These are phyloP conservation scores for Promerops cafer DNA, from an alignment of 2,113 vertebrate genomes.

Conservation along the genomic window DNA sequence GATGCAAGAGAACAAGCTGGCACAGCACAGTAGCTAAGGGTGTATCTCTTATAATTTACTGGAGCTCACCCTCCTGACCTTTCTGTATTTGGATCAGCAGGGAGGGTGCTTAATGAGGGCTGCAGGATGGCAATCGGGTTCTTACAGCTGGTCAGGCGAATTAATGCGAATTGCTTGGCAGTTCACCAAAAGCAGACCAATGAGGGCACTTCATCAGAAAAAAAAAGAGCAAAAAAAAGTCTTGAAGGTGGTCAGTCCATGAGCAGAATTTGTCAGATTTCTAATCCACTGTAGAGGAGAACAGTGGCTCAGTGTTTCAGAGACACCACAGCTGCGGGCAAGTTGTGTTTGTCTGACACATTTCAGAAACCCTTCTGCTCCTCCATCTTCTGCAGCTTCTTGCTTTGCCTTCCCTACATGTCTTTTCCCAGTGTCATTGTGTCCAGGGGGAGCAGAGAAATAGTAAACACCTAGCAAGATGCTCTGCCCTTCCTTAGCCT, in stretches of 20 bases:
- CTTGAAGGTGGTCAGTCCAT: neutral
- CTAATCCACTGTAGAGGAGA: neutral
- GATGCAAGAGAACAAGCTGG: neutral
- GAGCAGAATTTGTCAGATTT: neutral
- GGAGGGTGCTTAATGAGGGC: neutral
- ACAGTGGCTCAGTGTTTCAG: neutral
- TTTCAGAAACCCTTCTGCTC: neutral
- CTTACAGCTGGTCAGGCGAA: slow-evolving; percentile 22
- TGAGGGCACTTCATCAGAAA: neutral
- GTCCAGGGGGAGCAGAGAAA: neutral
- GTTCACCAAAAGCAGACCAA: neutral
- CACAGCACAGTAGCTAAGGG: neutral
- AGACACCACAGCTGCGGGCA: accelerated
- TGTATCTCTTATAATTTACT: neutral
- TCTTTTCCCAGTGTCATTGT: neutral
- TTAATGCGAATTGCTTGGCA: neutral
- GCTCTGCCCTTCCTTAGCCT: neutral
- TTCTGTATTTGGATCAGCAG: neutral
- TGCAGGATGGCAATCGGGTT: neutral
- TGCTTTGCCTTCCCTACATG: accelerated
- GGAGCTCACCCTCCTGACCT: slow-evolving; percentile 1
- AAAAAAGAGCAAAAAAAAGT: neutral
- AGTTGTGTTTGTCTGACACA: neutral
- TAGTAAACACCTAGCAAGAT: neutral
- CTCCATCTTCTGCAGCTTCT: neutral